Conservation (phyloP, 2,113 vertebrate genomes). For the Chlamydotis undulata region DNA sequence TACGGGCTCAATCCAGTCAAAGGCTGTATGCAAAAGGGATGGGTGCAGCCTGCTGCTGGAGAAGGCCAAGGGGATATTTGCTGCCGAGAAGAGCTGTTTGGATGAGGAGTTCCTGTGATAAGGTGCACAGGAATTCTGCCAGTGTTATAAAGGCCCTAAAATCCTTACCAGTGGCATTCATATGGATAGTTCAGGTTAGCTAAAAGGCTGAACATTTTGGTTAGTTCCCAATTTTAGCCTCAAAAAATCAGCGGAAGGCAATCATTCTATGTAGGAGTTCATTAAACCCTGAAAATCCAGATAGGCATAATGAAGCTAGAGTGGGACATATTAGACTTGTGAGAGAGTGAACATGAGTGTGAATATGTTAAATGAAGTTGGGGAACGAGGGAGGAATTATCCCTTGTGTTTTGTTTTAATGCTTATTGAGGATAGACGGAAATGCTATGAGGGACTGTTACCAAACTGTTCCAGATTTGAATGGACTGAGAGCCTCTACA, state of each 20-base stretch:
- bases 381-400: neutral
- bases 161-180: neutral
- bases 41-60: neutral
- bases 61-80: neutral
- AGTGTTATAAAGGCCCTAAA: neutral
- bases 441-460: neutral
- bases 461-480: neutral
- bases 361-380: neutral
- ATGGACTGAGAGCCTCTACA: neutral
- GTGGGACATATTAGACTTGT: neutral
- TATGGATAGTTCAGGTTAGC: neutral
- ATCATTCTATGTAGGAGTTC: neutral
- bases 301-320: neutral
- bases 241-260: neutral
- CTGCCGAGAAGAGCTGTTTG: neutral
- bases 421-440: neutral
- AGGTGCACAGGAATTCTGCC: neutral
- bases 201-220: neutral
- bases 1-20: neutral
- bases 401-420: neutral
- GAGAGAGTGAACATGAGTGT: neutral
- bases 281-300: neutral
- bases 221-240: neutral
- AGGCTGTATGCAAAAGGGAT: neutral
- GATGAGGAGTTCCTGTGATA: fast-evolving